Conservation (phyloP, 2,113 vertebrate genomes). For the Chlamydotis undulata region DNA sequence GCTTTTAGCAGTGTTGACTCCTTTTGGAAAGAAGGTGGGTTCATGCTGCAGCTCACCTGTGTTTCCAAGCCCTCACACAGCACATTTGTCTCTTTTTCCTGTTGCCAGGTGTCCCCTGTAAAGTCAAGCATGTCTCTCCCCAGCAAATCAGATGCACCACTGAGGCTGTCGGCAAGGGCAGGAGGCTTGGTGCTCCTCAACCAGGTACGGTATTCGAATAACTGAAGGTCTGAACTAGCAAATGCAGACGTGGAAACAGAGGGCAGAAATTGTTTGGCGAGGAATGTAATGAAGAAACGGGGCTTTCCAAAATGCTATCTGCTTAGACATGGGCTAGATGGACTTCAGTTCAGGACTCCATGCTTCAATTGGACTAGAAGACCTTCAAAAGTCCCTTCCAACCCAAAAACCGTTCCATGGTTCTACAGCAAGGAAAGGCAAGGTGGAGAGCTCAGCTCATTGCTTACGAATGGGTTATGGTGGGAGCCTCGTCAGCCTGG, state of each 20-base stretch:
- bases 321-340: no score
- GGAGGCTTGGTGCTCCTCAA: conserved; percentile 35
- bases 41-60: not conserved
- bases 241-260: not conserved
- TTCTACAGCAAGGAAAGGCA: not conserved
- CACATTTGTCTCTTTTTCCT: not conserved
- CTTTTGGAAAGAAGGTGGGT: not conserved
- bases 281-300: rapidly evolving
- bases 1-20: not conserved
- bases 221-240: not conserved
- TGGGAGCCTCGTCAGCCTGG: not conserved
- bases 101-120: conserved; percentile 66
- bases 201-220: conserved; percentile 55
- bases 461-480: rapidly evolving
- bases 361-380: not conserved
- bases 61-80: not conserved
- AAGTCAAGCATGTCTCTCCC: conserved; percentile 54
- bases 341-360: no score
- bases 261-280: not conserved
- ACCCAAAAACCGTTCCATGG: not conserved
- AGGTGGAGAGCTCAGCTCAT: not conserved
- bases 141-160: conserved; percentile 70
- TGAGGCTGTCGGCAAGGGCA: not conserved
- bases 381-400: not conserved
- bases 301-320: not conserved